These are phyloP conservation scores for Thecocarcelia acutangulata DNA, from an alignment of 2,888 invertebrate species.

Conservation along the genomic window DNA sequence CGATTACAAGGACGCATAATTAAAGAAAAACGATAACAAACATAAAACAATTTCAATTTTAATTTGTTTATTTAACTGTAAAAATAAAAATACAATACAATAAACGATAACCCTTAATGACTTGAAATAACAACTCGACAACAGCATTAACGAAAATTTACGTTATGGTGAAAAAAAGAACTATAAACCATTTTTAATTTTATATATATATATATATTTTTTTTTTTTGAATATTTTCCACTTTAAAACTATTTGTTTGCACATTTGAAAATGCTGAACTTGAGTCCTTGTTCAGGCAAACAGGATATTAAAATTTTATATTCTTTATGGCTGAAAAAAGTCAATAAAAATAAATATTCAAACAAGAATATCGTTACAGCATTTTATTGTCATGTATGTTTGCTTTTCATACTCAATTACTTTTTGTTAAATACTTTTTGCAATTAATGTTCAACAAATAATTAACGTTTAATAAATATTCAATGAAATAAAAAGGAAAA, in stretches of 20 bases:
- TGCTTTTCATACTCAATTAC: slow-evolving; percentile 31
- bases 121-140: slow-evolving; percentile 11
- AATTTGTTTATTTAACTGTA: slow-evolving; percentile 40
- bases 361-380: slow-evolving; percentile 12
- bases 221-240: too few species aligned
- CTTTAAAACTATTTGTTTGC: too few species aligned
- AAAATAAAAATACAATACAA: slow-evolving; percentile 21
- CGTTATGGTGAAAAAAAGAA: neutral
- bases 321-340: neutral
- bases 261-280: neutral
- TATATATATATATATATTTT: neutral
- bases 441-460: slow-evolving; percentile 19
- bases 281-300: neutral
- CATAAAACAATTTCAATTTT: slow-evolving; percentile 43
- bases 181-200: neutral
- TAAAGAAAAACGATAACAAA: slow-evolving; percentile 15
- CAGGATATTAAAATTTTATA: neutral
- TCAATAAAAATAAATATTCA: slow-evolving; percentile 26
- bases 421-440: slow-evolving; percentile 12
- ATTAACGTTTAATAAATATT: slow-evolving; percentile 18
- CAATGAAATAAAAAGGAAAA: neutral
- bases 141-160: slow-evolving; percentile 11
- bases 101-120: slow-evolving; percentile 36
- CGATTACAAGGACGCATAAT: neutral
- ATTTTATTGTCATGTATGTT: slow-evolving; percentile 15